A percentile compares a stretch with the other conserved stretches of the same genome.
Evolutionary conservation across 2,797 vertebrate species (phyloP).

Genomic region (Chromobotia macracanthus): DNA sequence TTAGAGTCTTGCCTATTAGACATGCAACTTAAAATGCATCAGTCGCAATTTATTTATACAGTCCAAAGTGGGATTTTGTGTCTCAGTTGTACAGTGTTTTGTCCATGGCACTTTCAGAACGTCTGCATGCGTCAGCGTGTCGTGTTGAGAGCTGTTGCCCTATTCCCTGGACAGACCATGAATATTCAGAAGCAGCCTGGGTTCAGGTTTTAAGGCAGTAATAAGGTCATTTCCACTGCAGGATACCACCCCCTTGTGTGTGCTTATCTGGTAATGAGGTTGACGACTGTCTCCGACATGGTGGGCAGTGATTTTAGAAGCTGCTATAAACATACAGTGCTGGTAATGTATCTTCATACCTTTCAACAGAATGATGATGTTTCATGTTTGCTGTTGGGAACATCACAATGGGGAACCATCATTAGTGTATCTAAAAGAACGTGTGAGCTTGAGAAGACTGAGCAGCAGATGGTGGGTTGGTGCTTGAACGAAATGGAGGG

Average conservation of each 20-base stretch:
- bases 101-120: constrained; percentile 9
- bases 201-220: constrained; percentile 54
- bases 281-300: constrained; percentile 23
- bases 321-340: constrained; percentile 6
- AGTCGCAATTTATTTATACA: constrained; percentile 8
- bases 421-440: constrained; percentile 20
- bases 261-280: constrained; percentile 45
- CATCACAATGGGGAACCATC: neutral
- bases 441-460: neutral
- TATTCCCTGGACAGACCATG: constrained; percentile 51
- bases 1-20: constrained; percentile 19
- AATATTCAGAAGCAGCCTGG: constrained; percentile 60
- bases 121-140: constrained; percentile 45
- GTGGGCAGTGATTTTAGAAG: constrained; percentile 19
- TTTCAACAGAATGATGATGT: constrained; percentile 12
- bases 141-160: constrained; percentile 34
- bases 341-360: neutral
- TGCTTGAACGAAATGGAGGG: constrained; percentile 26
- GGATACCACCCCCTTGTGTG: constrained; percentile 51
- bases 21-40: constrained; percentile 17
- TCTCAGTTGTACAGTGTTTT: constrained; percentile 15
- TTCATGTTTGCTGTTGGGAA: constrained; percentile 12
- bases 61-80: constrained; percentile 10
- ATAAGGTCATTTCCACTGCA: constrained; percentile 62
- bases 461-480: constrained; percentile 10